These are phyloP conservation scores for Aspidiotus rigidus DNA, from an alignment of 2,888 invertebrate species.

Conservation along the genomic window DNA sequence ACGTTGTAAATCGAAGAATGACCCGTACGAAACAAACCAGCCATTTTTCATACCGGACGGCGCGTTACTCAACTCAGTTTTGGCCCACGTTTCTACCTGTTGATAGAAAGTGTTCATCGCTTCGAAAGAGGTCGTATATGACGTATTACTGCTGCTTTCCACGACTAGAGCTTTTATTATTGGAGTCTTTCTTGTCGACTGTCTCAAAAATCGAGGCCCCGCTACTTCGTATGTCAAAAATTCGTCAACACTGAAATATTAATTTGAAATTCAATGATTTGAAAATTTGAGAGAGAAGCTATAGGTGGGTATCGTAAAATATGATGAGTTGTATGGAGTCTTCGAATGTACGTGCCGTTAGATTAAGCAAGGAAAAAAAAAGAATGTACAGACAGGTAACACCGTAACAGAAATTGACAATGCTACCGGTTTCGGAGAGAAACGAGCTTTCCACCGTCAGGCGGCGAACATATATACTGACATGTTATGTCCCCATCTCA, in stretches of 20 bases:
- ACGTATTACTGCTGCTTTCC: constrained; percentile 77
- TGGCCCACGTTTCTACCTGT: constrained; percentile 36
- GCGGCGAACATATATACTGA: too few species aligned
- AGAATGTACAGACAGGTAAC: too few species aligned
- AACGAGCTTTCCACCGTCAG: too few species aligned
- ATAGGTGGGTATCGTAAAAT: too few species aligned
- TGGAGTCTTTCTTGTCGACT: constrained; percentile 41
- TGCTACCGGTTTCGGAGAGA: too few species aligned
- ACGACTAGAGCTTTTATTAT: constrained; percentile 69
- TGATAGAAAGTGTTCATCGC: constrained; percentile 69
- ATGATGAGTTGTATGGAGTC: too few species aligned
- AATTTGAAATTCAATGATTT: background rate
- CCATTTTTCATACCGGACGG: constrained; percentile 62
- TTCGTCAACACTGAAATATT: constrained; percentile 8
- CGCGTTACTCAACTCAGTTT: constrained; percentile 34
- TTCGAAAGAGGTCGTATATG: constrained; percentile 68
- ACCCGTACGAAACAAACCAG: constrained; percentile 81
- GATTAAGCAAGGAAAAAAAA: too few species aligned
- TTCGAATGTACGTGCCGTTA: too few species aligned
- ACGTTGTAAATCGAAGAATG: constrained; percentile 83
- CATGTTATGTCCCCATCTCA: too few species aligned
- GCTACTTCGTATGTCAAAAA: constrained; percentile 53
- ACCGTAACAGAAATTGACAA: too few species aligned
- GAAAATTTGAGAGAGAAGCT: too few species aligned
- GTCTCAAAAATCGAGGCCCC: constrained; percentile 72